Conservation (phyloP, 2,888 invertebrate species). For the Campoplex nolae region DNA sequence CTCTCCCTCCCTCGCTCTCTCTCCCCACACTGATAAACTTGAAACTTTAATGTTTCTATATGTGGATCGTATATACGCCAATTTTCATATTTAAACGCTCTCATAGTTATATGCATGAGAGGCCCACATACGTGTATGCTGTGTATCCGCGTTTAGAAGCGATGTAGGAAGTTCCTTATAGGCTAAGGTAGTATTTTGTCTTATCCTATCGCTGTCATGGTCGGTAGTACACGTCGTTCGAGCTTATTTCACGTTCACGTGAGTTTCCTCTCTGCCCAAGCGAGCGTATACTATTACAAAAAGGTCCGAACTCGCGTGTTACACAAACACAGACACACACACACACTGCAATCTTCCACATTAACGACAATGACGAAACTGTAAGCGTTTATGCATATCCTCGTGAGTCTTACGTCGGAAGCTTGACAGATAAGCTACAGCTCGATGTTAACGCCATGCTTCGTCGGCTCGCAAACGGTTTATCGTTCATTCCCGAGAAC, state of each 20-base stretch:
- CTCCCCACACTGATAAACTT: not conserved
- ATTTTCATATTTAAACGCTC: slow-evolving; percentile 62
- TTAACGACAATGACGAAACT: slow-evolving; percentile 62
- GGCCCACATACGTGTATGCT: not conserved
- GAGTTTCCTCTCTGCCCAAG: slow-evolving; percentile 26
- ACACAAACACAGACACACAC: slow-evolving; percentile 61
- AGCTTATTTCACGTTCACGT: slow-evolving; percentile 66
- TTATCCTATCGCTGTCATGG: slow-evolving; percentile 81
- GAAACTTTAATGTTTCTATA: not conserved
- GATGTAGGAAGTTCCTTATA: slow-evolving; percentile 77
- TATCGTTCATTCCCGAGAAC: slow-evolving; percentile 54
- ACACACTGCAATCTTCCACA: slow-evolving; percentile 60
- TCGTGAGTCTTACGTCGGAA: slow-evolving; percentile 60
- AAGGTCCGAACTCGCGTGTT: slow-evolving; percentile 43
- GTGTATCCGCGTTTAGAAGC: slow-evolving; percentile 63
- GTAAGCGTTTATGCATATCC: slow-evolving; percentile 41
- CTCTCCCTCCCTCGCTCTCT: no score
- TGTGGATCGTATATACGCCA: not conserved
- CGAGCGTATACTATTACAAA: slow-evolving; percentile 61
- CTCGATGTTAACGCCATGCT: slow-evolving; percentile 51
- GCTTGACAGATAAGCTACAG: slow-evolving; percentile 55
- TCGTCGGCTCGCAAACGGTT: slow-evolving; percentile 50
- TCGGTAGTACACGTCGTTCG: slow-evolving; percentile 74
- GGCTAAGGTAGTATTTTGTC: slow-evolving; percentile 65
- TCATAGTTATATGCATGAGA: slow-evolving; percentile 67